Evolutionary conservation across 1,140 invertebrate genomes (phyloP).

Genomic region (Parasteatoda tepidariorum): DNA sequence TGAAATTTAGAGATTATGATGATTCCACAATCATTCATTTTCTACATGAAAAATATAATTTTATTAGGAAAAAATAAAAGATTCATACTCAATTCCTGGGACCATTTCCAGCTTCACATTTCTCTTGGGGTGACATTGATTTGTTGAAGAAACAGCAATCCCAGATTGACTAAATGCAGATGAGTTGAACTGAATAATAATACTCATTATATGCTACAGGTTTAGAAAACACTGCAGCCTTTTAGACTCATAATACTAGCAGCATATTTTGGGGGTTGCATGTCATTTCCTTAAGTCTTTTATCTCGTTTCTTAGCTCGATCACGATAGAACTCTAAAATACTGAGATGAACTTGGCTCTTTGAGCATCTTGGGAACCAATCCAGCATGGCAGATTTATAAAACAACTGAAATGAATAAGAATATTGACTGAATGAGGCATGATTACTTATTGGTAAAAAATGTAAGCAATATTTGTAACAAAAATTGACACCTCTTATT

Average conservation of each 20-base stretch:
- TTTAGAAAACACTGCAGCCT: conserved; percentile 28
- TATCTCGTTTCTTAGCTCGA: conserved; percentile 45
- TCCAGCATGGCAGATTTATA: conserved; percentile 33
- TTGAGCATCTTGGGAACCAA: conserved; percentile 8
- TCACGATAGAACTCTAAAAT: conserved; percentile 55
- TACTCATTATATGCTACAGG: conserved; percentile 58
- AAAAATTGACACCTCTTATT: too few relatives aligned
- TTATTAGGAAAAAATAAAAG: not conserved
- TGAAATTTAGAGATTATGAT: too few relatives aligned
- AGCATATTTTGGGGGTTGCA: not conserved
- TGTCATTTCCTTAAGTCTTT: conserved; percentile 6
- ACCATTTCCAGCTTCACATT: conserved; percentile 38
- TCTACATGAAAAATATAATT: too few relatives aligned
- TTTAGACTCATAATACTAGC: not conserved
- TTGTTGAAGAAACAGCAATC: conserved; percentile 25
- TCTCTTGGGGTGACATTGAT: conserved; percentile 30
- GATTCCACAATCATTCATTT: too few relatives aligned
- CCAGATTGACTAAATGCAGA: conserved; percentile 20
- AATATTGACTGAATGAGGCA: too few relatives aligned
- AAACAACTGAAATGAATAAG: conserved; percentile 11
- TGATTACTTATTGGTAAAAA: too few relatives aligned
- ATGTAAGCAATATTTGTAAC: not conserved
- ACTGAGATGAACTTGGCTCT: conserved; percentile 34
- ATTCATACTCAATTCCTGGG: conserved; percentile 55
- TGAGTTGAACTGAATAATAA: conserved; percentile 53